Evolutionary conservation across 2,888 invertebrate species (phyloP).

Genomic region (Ennomos fuscantarius): DNA sequence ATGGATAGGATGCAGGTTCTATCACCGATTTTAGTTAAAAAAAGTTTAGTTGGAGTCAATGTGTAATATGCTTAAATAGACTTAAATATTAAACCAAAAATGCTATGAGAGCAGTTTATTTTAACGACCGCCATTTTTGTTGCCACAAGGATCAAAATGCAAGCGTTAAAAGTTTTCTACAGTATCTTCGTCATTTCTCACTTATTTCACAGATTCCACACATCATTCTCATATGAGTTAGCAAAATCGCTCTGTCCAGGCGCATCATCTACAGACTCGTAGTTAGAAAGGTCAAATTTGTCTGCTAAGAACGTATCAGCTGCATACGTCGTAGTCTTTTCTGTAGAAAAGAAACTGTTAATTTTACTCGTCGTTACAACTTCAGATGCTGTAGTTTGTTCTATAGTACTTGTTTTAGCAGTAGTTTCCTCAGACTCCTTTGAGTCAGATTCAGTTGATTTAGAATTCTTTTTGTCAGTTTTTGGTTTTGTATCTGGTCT

Average conservation of each 20-base stretch:
- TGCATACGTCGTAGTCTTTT: slow-evolving; percentile 58
- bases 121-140: too few relatives aligned
- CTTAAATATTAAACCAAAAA: too few relatives aligned
- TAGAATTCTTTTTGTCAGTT: slow-evolving; percentile 5
- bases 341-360: slow-evolving; percentile 70
- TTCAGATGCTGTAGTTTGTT: slow-evolving; percentile 18
- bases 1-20: too few relatives aligned
- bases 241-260: slow-evolving; percentile 46
- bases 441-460: slow-evolving; percentile 19
- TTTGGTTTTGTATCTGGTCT: slow-evolving; percentile 31
- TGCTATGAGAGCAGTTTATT: too few relatives aligned
- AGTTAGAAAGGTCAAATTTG: slow-evolving; percentile 69
- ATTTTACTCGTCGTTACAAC: slow-evolving; percentile 45
- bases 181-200: too few relatives aligned
- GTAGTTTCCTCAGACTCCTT: slow-evolving; percentile 27
- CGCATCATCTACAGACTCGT: slow-evolving; percentile 61
- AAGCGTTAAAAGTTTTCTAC: too few relatives aligned
- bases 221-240: slow-evolving; percentile 57
- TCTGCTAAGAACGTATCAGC: slow-evolving; percentile 77
- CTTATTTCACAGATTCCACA: slow-evolving; percentile 8
- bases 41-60: too few relatives aligned
- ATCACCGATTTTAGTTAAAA: too few relatives aligned
- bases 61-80: too few relatives aligned
- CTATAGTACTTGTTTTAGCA: slow-evolving; percentile 10
- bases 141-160: too few relatives aligned